Evolutionary conservation across 2,113 vertebrate genomes (phyloP), one percentile per base, ranked within the genome.

Genomic region (Festucalex cinctus): DNA sequence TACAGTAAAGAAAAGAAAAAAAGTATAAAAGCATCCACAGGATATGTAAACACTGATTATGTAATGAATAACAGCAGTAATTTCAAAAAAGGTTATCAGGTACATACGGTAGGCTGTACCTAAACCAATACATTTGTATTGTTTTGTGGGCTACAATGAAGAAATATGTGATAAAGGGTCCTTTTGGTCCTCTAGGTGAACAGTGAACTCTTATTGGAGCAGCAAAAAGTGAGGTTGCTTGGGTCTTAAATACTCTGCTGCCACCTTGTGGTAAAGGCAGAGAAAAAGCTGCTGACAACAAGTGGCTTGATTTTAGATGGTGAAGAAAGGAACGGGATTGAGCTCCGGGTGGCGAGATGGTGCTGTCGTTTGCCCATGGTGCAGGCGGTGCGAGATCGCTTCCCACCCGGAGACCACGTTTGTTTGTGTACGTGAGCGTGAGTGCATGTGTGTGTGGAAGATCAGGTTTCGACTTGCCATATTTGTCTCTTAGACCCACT

Each of bases 401-500:
- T 32, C 28, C 28, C 28, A 32, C 28, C 28, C 4, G 4, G 28
- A 32, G 28, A 32, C 28, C 2, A 32, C 28, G 28, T 32, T 32
- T 32, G 28, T 32, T 32, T 32, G 28, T 32, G 28, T 32, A 32
- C 4, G 28, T 32, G 28, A 2, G 28, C 28, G 4, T n/a, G n/a
- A n/a, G n/a, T n/a, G n/a, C n/a, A n/a, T n/a, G n/a, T 32, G 28
- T 32, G 28, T 2, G 28, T 4, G 28, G 28, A 32, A 32, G 28
- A 32, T 32, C 5, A 32, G 54, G 39, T 39, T 43, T 43, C 3
- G 41, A 85, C 93, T 94, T 83, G 98, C 97, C 97, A 54, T 97
- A 99, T 86, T 99, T 99, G 90, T 99, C 97, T 87, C 95, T 71
- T 48, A 99, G 93, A 16, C 97, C 96, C 83, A 99, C 95, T 2